Base-by-base conservation (phyloP, 2,113 vertebrate species). In the Lagopus muta region DNA sequence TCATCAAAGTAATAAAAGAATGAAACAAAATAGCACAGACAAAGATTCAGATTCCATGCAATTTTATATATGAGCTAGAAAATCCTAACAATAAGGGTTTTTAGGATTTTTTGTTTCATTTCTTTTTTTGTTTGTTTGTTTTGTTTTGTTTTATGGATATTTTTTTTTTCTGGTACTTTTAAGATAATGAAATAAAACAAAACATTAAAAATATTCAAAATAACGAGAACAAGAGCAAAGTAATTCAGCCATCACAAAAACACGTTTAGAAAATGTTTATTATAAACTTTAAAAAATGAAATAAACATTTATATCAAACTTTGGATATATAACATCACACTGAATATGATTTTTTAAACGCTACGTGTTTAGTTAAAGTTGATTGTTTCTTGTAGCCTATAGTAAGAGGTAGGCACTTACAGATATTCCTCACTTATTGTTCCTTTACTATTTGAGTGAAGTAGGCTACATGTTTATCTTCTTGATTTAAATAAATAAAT, bases 1-100 rank as follows among this genome's bases (percentile, higher is more conserved):
- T 75, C 88, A 86, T 17, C 71, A 40, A 88, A 75, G 79, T 71
- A 88, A 89, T 73, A 75, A 77, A 91, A 89, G 40, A 91, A 73
- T 61, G 19, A 40, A 48, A 76, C 13, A 73, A 82, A 80, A 11
- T 27, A 84, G 11, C 43, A 76, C 19, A 70, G 38, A 91, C n/a
- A 93, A 84, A 79, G 27, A 64, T 30, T 72, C 38, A 64, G 38
- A 15, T 58, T n/a, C 19, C 38, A 75, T 64, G 52, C 5, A 27
- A 15, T 57, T 82, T 85, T 34, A 65, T 57, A 5, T 65, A 77
- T 18, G 25, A 67, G 19, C 14, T 61, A 71, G 50, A 54, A 16
- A 90, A 89, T 82, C 8, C 22, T 73, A 71, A 87, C 34, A 0
- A 0, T 4, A 3, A 54, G 8, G 9, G 2, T 9, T 3, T 82